phyloP scores from a whole-genome alignment of 2,888 invertebrate genomes.

The Malthinus seriepunctatus region DNA sequence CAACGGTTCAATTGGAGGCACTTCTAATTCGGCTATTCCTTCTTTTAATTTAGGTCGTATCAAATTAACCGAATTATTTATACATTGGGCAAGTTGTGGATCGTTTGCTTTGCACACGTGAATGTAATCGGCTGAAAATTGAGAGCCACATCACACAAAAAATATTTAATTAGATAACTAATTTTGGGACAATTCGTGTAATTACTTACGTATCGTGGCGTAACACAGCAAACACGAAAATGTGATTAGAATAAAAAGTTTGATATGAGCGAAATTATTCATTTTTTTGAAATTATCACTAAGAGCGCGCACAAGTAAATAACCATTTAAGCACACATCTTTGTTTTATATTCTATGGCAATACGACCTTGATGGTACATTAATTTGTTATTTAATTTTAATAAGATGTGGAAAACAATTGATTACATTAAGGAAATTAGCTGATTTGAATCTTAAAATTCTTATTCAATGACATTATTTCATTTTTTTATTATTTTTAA shows the following conservation, averaged over 20 bases:
- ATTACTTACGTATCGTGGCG: background rate
- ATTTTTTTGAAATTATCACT: background rate
- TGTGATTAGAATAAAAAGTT: background rate
- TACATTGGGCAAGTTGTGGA: slow-evolving; percentile 48
- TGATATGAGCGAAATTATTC: background rate
- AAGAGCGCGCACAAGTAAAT: background rate
- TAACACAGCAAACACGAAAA: background rate
- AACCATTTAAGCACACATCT: background rate
- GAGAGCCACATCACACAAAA: background rate
- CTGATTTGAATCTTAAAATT: slow-evolving; percentile 2
- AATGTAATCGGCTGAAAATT: slow-evolving; percentile 48
- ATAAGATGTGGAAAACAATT: background rate
- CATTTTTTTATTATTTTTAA: slow-evolving; percentile 1
- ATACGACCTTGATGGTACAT: background rate
- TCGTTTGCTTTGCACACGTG: slow-evolving; percentile 47
- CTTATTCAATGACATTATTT: background rate
- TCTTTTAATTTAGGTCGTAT: slow-evolving; percentile 47
- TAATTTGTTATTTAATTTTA: background rate
- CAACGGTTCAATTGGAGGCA: slow-evolving; percentile 60
- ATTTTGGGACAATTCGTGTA: background rate
- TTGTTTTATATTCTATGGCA: slow-evolving; percentile 4
- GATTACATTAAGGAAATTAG: background rate
- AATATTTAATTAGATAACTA: background rate
- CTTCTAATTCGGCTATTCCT: slow-evolving; percentile 59
- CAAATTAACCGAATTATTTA: slow-evolving; percentile 48